phyloP scores from a whole-genome alignment of 92 coral and sea anemone genomes.

The Zoanthus solanderi region DNA sequence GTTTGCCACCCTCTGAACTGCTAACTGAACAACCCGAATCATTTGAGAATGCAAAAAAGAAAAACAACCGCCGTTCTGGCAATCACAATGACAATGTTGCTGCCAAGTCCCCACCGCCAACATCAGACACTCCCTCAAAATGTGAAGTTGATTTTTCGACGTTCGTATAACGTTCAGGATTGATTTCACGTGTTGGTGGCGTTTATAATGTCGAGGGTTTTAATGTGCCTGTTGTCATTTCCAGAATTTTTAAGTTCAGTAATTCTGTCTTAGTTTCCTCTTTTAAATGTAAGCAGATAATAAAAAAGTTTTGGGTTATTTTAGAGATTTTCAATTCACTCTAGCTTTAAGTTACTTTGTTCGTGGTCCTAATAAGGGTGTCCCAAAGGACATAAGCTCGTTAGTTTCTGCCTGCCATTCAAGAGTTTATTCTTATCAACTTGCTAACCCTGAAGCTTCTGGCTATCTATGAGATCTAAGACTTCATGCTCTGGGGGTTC shows the following conservation, averaged over 20 bases:
- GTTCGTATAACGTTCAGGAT: not conserved
- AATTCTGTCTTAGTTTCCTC: not conserved
- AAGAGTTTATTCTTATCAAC: conserved; percentile 11
- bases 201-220: conserved; percentile 21
- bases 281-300: not conserved
- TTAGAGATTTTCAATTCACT: not conserved
- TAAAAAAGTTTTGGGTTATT: conserved; percentile 12
- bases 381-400: not conserved
- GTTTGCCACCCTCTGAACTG: not conserved
- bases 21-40: not conserved
- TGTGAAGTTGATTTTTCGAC: not conserved
- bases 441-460: conserved; percentile 19
- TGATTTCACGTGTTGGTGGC: not conserved
- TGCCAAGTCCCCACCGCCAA: not conserved
- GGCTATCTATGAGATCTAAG: conserved; percentile 23
- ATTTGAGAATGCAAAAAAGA: not conserved
- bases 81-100: not conserved
- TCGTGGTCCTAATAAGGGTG: conserved; percentile 18
- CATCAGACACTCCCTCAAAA: not conserved
- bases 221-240: not conserved
- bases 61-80: not conserved
- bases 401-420: conserved; percentile 7
- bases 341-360: not conserved
- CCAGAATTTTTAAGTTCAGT: not conserved
- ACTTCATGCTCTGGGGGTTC: conserved; percentile 12